Evolutionary conservation across 2,888 invertebrate genomes (phyloP).

Genomic region (Iphiclides podalirius): DNA sequence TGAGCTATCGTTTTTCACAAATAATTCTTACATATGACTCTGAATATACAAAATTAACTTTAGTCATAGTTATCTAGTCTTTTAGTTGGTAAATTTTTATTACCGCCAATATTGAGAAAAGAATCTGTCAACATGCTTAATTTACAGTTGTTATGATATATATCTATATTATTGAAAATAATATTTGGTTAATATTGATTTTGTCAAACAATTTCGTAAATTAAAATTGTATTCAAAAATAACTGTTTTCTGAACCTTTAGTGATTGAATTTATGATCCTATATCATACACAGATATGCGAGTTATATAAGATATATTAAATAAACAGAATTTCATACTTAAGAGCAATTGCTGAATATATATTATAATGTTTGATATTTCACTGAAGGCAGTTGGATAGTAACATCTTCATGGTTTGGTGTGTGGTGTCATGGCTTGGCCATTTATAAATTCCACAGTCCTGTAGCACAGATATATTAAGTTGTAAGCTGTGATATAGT

Average conservation of each 20-base stretch:
- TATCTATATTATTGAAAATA: too few species aligned
- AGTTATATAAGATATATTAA: too few species aligned
- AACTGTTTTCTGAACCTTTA: too few species aligned
- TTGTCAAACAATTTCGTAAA: too few species aligned
- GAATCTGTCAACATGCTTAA: background rate
- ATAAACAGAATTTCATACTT: too few species aligned
- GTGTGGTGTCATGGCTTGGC: background rate
- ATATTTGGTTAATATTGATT: background rate
- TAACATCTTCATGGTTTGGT: background rate
- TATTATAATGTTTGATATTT: background rate
- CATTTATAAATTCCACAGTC: conserved; percentile 1
- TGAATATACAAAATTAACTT: conserved; percentile 14
- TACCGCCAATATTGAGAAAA: background rate
- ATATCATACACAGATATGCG: too few species aligned
- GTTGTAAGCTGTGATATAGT: conserved; percentile 75
- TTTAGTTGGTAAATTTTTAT: conserved; percentile 6
- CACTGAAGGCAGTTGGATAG: background rate
- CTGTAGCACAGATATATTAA: conserved; percentile 48
- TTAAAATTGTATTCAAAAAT: too few species aligned
- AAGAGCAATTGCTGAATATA: too few species aligned
- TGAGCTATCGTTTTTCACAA: background rate
- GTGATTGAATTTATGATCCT: too few species aligned
- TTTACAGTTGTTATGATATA: background rate
- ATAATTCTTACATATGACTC: conserved; percentile 9
- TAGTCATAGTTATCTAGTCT: conserved; percentile 34